Evolutionary conservation across 2,888 invertebrate genomes (phyloP), one percentile per base, ranked within the genome.

Genomic region (Nomada goodeniana): DNA sequence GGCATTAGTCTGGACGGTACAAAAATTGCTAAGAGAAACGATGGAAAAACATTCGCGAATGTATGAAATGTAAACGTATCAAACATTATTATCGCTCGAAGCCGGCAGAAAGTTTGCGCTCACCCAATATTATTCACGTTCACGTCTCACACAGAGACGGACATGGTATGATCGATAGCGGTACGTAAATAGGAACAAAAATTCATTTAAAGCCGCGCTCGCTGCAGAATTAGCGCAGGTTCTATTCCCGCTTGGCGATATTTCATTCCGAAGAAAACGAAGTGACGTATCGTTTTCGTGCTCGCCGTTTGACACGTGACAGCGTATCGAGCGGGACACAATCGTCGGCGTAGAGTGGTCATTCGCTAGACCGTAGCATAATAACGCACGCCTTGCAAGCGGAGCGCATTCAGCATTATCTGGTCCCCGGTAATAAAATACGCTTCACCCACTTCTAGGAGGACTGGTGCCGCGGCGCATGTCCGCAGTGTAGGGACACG

Each of bases 381-480:
- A 87, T 82, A 84, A 76, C 76, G 57, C 77, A 50, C 53, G 44
- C 63, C 67, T 75, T 75, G 67, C 63, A 80, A 86, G 72, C 78
- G 68, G 74, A 76, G 70, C 83, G 68, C 82, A 84, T 83, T 82
- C 81, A 83, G 83, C 77, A 86, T 86, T 89, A 88, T 85, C 88
- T 80, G 79, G 59, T 78, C 67, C 50, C 73, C 60, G 59, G 86
- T 90, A 89, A 90, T 89, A 89, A 90, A 90, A 90, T 82, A 87
- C 86, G 84, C 76, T 84, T 86, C 81, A 55, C 74, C 75, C 72
- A 65, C 77, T 86, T 83, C 79, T 64, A 67, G 26, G 42, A 53
- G 59, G 36, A 65, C 26, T 29, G 20, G 55, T 76, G 59, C 18
- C 15, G 36, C 15, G 36, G 47, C 59, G 20, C 57, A 26, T 10